Evolutionary conservation across 1,140 invertebrate species (phyloP), one percentile per base, ranked within the genome.

Genomic region (Teleogryllus occipitalis): DNA sequence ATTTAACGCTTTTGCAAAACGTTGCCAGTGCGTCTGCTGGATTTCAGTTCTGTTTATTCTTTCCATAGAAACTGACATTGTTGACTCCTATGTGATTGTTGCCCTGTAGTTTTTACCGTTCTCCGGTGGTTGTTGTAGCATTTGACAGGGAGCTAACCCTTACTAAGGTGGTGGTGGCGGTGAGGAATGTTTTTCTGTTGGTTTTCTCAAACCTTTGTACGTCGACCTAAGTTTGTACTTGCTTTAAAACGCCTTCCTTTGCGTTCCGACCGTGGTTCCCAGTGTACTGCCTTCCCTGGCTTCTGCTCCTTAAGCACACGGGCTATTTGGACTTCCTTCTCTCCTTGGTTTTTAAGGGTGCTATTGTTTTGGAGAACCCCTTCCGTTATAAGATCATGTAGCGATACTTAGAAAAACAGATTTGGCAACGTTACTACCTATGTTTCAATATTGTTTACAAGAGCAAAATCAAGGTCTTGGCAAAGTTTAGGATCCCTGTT

Each of bases 41-140:
- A 77, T 80, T 81, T 79, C 65, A 78, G 78, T 80, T 81, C 80
- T 80, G 78, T 81, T 81, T 80, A 77, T 77, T 79, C 81, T 80
- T 65, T 81, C 79, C 46, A 79, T 81, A 81, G 78, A 81, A 74
- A 80, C 80, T 81, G 81, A 82, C 82, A 82, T 82, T 82, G 80
- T 82, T 81, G 81, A 81, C 77, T 81, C 82, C 82, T 80, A 82
- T 82, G 83, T 83, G 82, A 83, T 83, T 83, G 83, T 83, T 83
- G 79, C 81, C 83, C 80, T 80, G 81, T 83, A 83, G 83, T 83
- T 81, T 80, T 83, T 82, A 83, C 81, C 82, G 82, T 83, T 83
- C 83, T 82, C 82, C 82, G 81, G 82, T 83, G 83, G 81, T 83
- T 83, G 83, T 83, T 83, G 83, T 83, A 83, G 81, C 72, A 74